Conservation (phyloP, 2,888 invertebrate genomes). For the Rhingia rostrata region DNA sequence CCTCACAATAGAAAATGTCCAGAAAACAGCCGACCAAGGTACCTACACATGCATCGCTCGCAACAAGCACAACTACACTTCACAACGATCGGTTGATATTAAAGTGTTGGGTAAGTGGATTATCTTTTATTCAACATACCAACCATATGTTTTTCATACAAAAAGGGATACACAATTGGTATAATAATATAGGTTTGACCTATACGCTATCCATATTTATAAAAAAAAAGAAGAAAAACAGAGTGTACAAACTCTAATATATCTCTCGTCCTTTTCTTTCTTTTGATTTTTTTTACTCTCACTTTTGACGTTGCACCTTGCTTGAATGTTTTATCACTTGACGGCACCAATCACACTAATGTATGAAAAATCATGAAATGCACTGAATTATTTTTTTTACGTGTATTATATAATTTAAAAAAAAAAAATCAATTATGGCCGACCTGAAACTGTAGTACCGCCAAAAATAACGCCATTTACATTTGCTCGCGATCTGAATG, state of each 20-base stretch:
- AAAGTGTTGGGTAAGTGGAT: constrained; percentile 87
- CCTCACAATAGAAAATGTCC: constrained; percentile 91
- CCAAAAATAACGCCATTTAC: constrained; percentile 87
- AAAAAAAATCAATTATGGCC: too few species aligned
- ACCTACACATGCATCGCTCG: constrained; percentile 94
- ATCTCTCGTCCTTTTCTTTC: constrained; percentile 22
- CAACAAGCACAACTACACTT: constrained; percentile 91
- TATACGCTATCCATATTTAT: not conserved
- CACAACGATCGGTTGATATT: constrained; percentile 88
- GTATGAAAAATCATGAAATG: not conserved
- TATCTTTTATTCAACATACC: not conserved
- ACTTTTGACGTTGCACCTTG: constrained; percentile 55
- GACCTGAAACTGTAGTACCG: constrained; percentile 83
- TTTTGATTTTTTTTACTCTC: constrained; percentile 28
- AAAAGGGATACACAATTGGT: constrained; percentile 1
- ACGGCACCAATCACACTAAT: constrained; percentile 36
- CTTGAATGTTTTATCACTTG: constrained; percentile 46
- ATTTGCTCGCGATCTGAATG: constrained; percentile 86
- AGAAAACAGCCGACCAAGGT: constrained; percentile 93
- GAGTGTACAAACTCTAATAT: constrained; percentile 10
- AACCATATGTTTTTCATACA: not conserved
- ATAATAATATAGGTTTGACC: constrained; percentile 18
- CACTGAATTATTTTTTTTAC: constrained; percentile 13
- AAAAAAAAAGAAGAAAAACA: constrained; percentile 6
- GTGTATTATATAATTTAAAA: not conserved